Base-by-base conservation (phyloP, 2,888 invertebrate genomes). In the Caradrina kadenii region DNA sequence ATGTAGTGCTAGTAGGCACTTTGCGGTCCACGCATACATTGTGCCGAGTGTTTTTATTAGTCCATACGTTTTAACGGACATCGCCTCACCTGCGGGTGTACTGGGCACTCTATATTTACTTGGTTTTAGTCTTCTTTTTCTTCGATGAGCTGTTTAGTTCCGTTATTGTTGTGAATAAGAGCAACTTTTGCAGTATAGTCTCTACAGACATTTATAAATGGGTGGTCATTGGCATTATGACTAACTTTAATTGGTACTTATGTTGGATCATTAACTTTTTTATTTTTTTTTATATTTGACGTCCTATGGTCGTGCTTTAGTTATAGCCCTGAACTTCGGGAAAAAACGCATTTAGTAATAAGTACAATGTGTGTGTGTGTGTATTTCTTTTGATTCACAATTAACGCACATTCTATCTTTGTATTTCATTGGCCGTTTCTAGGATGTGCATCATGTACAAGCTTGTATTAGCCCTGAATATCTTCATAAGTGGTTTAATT, bases 21-120 rank as follows among this genome's bases (percentile, higher is more conserved):
- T 60, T 61, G 71, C 76, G 65, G 56, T 54, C 42, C 49, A 39
- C 39, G 17, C 26, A 59, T 65, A 72, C 61, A 64, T 65, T 70
- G 69, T 65, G 56, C 50, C 5, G 39, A 73, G 67, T 56, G 75
- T 65, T 75, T 69, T 69, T 69, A 73, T 64, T 66, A 39, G 69
- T 55, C 35, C 63, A 68, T 69, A 66, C 60, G 60, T 56, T 60
- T 61, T 62, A 72, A 72, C 67, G 81, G 64, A 58, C 54, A 70
- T 53, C 66, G 67, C 19, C 56, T 76, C 79, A 77, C 78, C 82
- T 81, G 78, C 73, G 56, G 62, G 54, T 17, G 42, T 26, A 26
- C 39, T 8, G 11, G 22, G 11, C 19, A 1, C 49, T 69, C 52
- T 69, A 69, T 50, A 69, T 65, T 60, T 52, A 53, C 17, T 21